phyloP scores from a whole-genome alignment of 2,888 invertebrate species.

The Apoderus coryli region DNA sequence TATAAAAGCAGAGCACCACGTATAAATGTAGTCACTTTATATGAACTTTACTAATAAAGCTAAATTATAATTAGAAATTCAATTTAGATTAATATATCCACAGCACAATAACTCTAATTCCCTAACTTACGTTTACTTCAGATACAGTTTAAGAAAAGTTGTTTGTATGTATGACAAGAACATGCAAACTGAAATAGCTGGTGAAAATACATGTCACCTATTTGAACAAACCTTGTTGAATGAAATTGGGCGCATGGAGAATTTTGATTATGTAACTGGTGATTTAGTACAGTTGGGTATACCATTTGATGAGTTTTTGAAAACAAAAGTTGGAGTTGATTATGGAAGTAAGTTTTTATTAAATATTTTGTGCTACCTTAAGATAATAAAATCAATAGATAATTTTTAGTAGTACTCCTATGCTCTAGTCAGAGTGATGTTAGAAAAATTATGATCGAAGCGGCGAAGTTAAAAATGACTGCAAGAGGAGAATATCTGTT shows the following conservation, averaged over 20 bases:
- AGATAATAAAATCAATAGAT: not conserved
- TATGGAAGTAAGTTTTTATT: slow-evolving; percentile 50
- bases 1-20: too few species aligned
- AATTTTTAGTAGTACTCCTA: slow-evolving; percentile 80
- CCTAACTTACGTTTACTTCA: too few species aligned
- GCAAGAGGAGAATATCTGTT: slow-evolving; percentile 95
- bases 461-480: slow-evolving; percentile 89
- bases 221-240: slow-evolving; percentile 60
- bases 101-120: too few species aligned
- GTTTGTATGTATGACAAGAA: slow-evolving; percentile 63
- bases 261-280: slow-evolving; percentile 39
- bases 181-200: slow-evolving; percentile 51
- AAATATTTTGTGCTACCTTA: not conserved
- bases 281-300: slow-evolving; percentile 42
- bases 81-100: too few species aligned
- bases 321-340: slow-evolving; percentile 49
- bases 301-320: slow-evolving; percentile 43
- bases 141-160: slow-evolving; percentile 57
- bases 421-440: slow-evolving; percentile 84
- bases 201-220: slow-evolving; percentile 59
- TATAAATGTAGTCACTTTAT: too few species aligned
- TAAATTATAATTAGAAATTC: too few species aligned
- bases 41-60: too few species aligned
- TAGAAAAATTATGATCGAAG: slow-evolving; percentile 84
- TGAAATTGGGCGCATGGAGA: slow-evolving; percentile 33